Evolutionary conservation across 2,113 vertebrate genomes (phyloP).

Genomic region (Euleptes europaea): DNA sequence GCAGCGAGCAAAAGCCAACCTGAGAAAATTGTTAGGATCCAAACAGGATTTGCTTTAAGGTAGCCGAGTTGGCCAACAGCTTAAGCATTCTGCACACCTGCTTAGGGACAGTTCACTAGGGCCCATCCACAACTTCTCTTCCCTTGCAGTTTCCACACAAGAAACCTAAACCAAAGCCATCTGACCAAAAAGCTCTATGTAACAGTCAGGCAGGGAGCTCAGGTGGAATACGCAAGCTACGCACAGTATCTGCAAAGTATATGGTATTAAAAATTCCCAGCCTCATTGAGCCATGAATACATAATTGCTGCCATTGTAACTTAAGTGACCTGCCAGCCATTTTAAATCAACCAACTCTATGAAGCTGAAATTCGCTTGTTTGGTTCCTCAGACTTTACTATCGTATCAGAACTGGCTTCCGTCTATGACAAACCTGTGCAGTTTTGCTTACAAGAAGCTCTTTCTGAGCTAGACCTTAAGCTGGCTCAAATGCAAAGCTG

Average conservation of each 20-base stretch:
- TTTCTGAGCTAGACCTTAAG: constrained; percentile 54
- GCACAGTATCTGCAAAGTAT: background rate
- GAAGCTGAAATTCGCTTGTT: background rate
- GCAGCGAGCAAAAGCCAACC: background rate
- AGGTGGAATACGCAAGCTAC: background rate
- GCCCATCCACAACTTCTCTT: background rate
- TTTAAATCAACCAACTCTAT: background rate
- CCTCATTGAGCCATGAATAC: background rate
- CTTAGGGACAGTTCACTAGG: background rate
- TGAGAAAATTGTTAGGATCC: background rate
- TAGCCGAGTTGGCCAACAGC: background rate
- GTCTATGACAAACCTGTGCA: background rate
- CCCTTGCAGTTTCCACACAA: background rate
- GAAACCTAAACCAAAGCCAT: background rate
- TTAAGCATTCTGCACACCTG: background rate
- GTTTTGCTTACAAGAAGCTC: constrained; percentile 51
- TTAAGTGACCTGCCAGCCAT: background rate
- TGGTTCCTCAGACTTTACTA: background rate
- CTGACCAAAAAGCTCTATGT: background rate
- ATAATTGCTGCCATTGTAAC: background rate
- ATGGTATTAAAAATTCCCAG: background rate
- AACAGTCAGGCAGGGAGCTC: background rate
- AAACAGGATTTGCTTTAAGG: background rate
- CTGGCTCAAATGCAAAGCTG: constrained; percentile 13
- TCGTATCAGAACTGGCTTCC: background rate